A percentile compares a stretch with the other conserved stretches of the same genome.
Conservation (phyloP, 1,140 invertebrate genomes). For the Pantala flavescens region DNA sequence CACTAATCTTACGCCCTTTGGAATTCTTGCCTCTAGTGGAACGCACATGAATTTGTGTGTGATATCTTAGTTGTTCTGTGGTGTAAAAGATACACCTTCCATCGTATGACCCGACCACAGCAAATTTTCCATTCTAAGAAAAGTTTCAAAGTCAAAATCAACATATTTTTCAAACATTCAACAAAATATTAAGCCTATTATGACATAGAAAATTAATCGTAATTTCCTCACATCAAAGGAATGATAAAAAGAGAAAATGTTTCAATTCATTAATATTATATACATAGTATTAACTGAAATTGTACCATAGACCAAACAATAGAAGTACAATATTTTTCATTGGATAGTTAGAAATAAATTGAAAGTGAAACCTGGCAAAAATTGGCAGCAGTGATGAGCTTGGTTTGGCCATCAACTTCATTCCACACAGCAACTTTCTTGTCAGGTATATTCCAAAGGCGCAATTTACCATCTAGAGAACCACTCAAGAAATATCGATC, state of each 20-base stretch:
- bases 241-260: too few relatives aligned
- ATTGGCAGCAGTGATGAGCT: constrained; percentile 94
- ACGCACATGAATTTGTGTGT: constrained; percentile 92
- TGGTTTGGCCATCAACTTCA: constrained; percentile 86
- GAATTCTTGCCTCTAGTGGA: constrained; percentile 91
- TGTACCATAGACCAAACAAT: too few relatives aligned
- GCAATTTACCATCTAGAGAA: constrained; percentile 90
- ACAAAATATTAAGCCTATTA: neutral
- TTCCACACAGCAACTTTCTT: constrained; percentile 98
- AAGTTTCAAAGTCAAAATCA: too few relatives aligned
- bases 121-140: constrained; percentile 83
- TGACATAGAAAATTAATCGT: too few relatives aligned
- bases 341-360: too few relatives aligned
- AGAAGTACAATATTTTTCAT: too few relatives aligned
- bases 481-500: constrained; percentile 93
- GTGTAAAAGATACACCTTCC: constrained; percentile 97
- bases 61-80: constrained; percentile 95
- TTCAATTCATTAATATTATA: too few relatives aligned
- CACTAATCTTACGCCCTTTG: constrained; percentile 89
- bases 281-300: too few relatives aligned
- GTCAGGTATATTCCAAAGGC: constrained; percentile 97
- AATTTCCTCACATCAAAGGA: too few relatives aligned
- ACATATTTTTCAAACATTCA: too few relatives aligned
- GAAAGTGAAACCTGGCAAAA: constrained; percentile 61
- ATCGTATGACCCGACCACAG: constrained; percentile 96